Evolutionary conservation across 2,888 invertebrate species (phyloP).

Genomic region (Tholera decimalis): DNA sequence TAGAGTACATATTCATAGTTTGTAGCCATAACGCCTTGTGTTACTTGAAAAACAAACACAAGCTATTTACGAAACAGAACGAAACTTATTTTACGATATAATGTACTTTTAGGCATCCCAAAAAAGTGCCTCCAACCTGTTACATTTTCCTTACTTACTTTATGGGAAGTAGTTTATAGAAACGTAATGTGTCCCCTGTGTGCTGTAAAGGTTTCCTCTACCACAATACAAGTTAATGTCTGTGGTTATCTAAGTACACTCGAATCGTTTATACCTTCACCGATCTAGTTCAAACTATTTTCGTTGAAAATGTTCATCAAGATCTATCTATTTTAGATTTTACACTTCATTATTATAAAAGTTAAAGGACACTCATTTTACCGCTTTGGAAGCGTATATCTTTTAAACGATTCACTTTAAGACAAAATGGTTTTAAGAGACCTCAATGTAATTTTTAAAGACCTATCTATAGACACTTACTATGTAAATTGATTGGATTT

Average conservation of each 20-base stretch:
- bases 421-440: no score
- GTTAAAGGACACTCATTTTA: no score
- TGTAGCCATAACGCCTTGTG: background rate
- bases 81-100: constrained; percentile 10
- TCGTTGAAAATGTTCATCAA: no score
- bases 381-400: no score
- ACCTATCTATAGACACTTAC: no score
- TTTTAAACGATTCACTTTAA: no score
- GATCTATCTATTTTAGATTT: no score
- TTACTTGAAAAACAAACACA: background rate
- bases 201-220: background rate
- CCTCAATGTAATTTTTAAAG: no score
- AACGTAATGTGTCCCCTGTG: constrained; percentile 20
- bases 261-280: background rate
- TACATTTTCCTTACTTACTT: constrained; percentile 4
- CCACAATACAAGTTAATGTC: background rate
- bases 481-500: no score
- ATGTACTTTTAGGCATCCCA: constrained; percentile 9
- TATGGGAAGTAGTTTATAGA: constrained; percentile 27
- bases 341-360: no score
- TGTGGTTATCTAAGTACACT: background rate
- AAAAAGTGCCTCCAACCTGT: background rate
- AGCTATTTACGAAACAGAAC: background rate
- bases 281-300: no score
- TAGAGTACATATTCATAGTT: no score